Evolutionary conservation across 1,140 invertebrate genomes (phyloP), one percentile per base, ranked within the genome.

Genomic region (Drosophila pseudoananassae): DNA sequence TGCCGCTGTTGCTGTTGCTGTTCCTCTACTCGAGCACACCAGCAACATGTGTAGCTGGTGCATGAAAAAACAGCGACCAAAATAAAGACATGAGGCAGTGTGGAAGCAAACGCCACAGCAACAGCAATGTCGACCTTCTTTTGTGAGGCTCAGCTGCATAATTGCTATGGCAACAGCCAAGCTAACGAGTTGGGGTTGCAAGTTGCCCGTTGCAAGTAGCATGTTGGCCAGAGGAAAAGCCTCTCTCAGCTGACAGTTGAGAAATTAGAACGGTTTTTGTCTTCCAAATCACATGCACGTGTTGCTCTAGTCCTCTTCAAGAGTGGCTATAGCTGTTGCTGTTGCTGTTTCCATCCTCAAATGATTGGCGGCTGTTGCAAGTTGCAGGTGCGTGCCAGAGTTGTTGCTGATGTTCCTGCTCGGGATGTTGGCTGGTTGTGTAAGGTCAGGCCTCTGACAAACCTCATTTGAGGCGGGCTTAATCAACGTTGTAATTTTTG

Each of bases 221-320:
- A 7, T 6, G 23, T 55, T 46, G 12, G 61, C 61, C 61, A 63
- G 50, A 40, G 63, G 50, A 45, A 20, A 49, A 49, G 79, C 70
- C 78, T 71, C 78, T 88, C 58, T 61, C 81, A 60, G 64, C 82
- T 87, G 82, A 88, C 82, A 87, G 83, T 87, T 87, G 82, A 88
- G 82, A 88, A 88, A 87, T 87, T 87, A 88, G 82, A 87, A 88
- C 82, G 82, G 82, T 87, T 87, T 85, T 87, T 76, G 63, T 82
- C 74, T 78, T 70, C 61, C 54, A 87, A 85, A 85, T 85, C 82
- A 88, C 82, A 85, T 85, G 83, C 82, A 87, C 82, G 82, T 87
- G 82, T 80, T 76, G 71, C 73, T 74, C 66, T 15, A 63, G 63
- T 66, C 64, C 33, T 20, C 14, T 3, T n/a, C 33, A 36, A 12